Evolutionary conservation across 2,888 invertebrate genomes (phyloP).

Genomic region (Halictus quadricinctus): DNA sequence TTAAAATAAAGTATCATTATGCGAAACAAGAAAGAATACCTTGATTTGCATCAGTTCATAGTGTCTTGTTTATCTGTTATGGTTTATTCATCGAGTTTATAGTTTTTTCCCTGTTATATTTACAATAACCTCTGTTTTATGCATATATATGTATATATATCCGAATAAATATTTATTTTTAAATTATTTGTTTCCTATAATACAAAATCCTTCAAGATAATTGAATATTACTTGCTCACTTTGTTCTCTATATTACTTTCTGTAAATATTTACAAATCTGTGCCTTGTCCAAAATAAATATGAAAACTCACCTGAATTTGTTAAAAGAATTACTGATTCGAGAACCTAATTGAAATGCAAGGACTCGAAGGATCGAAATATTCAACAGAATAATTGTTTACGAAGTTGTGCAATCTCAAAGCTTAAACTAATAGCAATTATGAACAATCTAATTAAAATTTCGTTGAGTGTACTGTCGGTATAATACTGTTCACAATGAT

Average conservation of each 20-base stretch:
- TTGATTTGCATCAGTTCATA: neutral
- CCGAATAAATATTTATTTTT: neutral
- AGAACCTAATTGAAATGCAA: neutral
- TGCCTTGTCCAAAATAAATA: neutral
- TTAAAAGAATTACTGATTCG: neutral
- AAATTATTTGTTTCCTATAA: neutral
- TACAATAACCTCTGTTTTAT: neutral
- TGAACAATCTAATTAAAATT: neutral
- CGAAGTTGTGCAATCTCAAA: neutral
- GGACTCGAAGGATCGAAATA: slow-evolving; percentile 10
- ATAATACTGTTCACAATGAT: slow-evolving; percentile 5
- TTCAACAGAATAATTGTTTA: neutral
- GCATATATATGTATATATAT: neutral
- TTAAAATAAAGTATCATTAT: neutral
- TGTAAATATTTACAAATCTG: neutral
- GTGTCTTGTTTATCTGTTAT: neutral
- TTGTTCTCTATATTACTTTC: neutral
- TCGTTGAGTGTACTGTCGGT: neutral
- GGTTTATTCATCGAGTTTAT: neutral
- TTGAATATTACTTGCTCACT: neutral
- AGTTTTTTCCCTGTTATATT: neutral
- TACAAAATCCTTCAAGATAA: neutral
- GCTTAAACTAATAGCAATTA: neutral
- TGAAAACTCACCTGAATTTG: neutral
- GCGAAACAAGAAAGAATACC: neutral